Percentiles rank a stretch among this genome's conserved stretches.
Conservation (phyloP, 1,140 invertebrate genomes). For the Eurytemora carolleeae region DNA sequence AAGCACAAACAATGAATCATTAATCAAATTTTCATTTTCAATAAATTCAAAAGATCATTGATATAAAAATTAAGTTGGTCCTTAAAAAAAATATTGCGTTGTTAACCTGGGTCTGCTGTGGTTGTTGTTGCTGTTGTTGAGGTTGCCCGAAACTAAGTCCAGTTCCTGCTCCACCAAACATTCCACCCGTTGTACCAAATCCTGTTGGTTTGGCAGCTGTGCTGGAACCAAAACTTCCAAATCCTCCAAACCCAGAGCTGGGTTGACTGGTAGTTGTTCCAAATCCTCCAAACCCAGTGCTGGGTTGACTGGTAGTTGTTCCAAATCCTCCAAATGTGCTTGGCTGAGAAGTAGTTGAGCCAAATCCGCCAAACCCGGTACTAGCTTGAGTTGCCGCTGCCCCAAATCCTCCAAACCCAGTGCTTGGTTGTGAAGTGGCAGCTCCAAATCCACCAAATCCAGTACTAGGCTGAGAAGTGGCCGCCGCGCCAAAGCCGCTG, state of each 20-base stretch:
- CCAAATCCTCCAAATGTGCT: background rate
- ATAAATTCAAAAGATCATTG: slow-evolving; percentile 53
- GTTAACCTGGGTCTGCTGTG: background rate
- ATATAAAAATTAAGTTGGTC: background rate
- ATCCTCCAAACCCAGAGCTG: background rate
- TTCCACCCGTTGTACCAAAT: background rate
- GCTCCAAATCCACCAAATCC: background rate
- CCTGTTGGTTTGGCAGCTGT: background rate
- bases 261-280: background rate
- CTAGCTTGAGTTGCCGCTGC: background rate
- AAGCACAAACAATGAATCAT: too few species aligned
- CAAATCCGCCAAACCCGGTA: background rate
- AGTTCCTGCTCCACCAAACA: background rate
- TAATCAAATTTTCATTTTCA: slow-evolving; percentile 69
- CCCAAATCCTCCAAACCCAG: background rate
- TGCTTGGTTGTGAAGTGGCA: background rate
- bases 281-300: background rate
- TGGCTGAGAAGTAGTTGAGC: background rate
- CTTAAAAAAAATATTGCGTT: background rate
- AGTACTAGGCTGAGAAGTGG: background rate
- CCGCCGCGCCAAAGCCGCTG: background rate
- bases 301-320: background rate
- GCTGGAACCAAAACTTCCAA: too few species aligned
- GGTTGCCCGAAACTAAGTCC: background rate
- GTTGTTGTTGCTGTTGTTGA: slow-evolving; percentile 16